Evolutionary conservation across 30 jellyfish, hydroid and myxozoan species (phyloP).

Genomic region (Aurelia sp.): DNA sequence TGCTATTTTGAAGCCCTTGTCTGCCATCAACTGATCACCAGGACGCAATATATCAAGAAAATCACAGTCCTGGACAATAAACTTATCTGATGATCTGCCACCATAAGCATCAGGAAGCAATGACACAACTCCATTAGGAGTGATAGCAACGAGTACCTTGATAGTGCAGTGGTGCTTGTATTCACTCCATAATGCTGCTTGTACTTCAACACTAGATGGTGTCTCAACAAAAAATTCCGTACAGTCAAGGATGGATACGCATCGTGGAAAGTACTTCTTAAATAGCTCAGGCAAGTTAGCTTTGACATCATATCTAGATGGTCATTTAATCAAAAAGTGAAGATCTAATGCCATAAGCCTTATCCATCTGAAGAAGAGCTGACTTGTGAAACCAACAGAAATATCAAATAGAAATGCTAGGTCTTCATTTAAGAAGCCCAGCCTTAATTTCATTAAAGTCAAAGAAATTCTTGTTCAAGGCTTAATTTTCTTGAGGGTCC

Average conservation of each 20-base stretch:
- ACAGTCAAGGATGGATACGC: constrained; percentile 8
- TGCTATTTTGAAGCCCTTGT: constrained; percentile 27
- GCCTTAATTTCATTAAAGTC: too few species aligned
- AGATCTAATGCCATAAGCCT: constrained; percentile 11
- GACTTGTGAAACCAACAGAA: neutral
- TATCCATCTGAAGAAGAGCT: constrained; percentile 9
- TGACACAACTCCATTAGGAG: constrained; percentile 38
- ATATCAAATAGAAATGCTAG: constrained; percentile 17
- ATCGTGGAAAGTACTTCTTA: neutral
- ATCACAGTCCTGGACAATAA: constrained; percentile 26
- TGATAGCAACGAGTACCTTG: neutral
- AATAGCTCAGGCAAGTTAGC: neutral
- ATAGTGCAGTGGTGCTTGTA: constrained; percentile 39
- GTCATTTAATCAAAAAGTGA: neutral
- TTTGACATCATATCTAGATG: neutral
- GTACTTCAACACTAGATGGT: constrained; percentile 12
- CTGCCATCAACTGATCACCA: constrained; percentile 34
- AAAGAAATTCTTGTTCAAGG: too few species aligned
- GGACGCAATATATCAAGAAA: constrained; percentile 15
- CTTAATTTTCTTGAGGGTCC: too few species aligned
- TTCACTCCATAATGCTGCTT: constrained; percentile 13
- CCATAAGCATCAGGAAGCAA: constrained; percentile 31
- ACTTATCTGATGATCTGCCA: constrained; percentile 42
- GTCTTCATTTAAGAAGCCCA: constrained; percentile 4
- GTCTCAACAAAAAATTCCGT: constrained; percentile 21